These are phyloP conservation scores for Embiotoca jacksoni DNA, from an alignment of 2,113 vertebrate species.

Conservation along the genomic window DNA sequence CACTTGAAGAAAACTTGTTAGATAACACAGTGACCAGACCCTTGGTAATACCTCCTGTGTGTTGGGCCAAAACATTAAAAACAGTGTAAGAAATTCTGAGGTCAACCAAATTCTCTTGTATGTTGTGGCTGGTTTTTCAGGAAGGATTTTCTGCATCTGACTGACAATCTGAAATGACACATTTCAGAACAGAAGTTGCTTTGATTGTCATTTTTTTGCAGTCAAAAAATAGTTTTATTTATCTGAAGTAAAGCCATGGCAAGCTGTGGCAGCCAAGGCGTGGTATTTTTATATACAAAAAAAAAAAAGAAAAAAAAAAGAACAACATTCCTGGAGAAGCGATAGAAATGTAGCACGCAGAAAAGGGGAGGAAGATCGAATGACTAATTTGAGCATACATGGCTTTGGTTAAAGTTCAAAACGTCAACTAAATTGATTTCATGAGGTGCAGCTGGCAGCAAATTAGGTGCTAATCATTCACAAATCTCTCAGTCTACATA, in stretches of 20 bases:
- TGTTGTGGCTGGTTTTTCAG: constrained; percentile 34
- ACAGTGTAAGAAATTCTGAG: constrained; percentile 56
- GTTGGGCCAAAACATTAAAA: constrained; percentile 57
- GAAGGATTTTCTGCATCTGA: constrained; percentile 42
- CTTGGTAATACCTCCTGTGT: constrained; percentile 28
- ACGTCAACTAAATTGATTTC: constrained; percentile 79
- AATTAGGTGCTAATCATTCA: constrained; percentile 77
- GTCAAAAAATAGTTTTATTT: constrained; percentile 62
- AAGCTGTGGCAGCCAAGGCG: constrained; percentile 48
- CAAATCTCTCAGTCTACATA: constrained; percentile 63
- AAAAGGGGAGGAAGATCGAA: constrained; percentile 20
- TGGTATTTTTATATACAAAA: constrained; percentile 25
- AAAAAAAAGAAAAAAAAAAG: constrained; percentile 57
- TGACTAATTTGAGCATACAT: constrained; percentile 58
- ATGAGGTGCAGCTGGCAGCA: constrained; percentile 71
- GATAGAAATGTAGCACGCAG: constrained; percentile 38
- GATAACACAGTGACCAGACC: constrained; percentile 66
- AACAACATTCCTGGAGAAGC: constrained; percentile 61
- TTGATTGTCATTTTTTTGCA: constrained; percentile 47
- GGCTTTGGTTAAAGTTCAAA: constrained; percentile 78
- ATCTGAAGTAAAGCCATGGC: constrained; percentile 60
- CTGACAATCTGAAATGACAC: constrained; percentile 34
- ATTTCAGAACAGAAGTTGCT: constrained; percentile 42
- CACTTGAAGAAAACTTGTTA: constrained; percentile 60
- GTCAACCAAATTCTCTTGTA: constrained; percentile 53